Evolutionary conservation across 2,113 vertebrate genomes (phyloP).

Genomic region (western clawed frog (Xenopus tropicalis)): UCB_Xtro_10.0 CM004450.2:110118001-110118500

Average conservation of each 20-base stretch:
- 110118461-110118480: no score
- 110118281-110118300: background rate
- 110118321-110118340: background rate
- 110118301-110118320: background rate
- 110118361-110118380: no score
- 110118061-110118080: background rate
- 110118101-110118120: background rate
- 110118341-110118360: no score
- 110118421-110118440: no score
- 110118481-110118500: no score
- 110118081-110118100: background rate
- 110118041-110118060: background rate
- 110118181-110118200: background rate
- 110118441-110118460: no score
- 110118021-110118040: background rate
- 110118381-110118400: no score
- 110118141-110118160: background rate
- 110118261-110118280: slow-evolving; percentile 8
- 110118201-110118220: slow-evolving; percentile 1
- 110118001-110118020: no score
- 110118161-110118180: background rate
- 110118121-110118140: background rate
- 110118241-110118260: slow-evolving; percentile 12
- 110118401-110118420: no score
- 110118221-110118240: slow-evolving; percentile 1